A percentile compares a stretch with the other conserved stretches of the same genome.
These are phyloP conservation scores for Heliconius nattereri DNA, from an alignment of 1,140 invertebrate species.

Conservation along the genomic window DNA sequence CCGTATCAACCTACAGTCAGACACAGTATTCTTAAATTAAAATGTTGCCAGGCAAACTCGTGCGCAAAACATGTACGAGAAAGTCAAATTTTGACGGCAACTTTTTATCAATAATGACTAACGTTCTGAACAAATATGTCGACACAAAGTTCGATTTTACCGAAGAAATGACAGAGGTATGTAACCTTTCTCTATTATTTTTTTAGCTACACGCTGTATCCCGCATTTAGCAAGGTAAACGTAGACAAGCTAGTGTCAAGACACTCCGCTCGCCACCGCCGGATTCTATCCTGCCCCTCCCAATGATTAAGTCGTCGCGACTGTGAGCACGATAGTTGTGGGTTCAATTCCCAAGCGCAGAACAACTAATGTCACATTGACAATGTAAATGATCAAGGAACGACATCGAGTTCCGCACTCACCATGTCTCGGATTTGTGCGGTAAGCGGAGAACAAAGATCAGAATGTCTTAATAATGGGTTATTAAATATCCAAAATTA, in stretches of 20 bases:
- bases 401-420: too few relatives aligned
- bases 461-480: too few relatives aligned
- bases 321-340: too few relatives aligned
- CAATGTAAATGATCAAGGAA: too few relatives aligned
- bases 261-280: neutral
- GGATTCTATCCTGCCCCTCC: neutral
- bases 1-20: too few relatives aligned
- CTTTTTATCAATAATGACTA: constrained; percentile 51
- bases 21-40: neutral
- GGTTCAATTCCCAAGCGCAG: too few relatives aligned
- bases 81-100: constrained; percentile 39
- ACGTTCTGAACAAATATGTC: constrained; percentile 53
- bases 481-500: too few relatives aligned
- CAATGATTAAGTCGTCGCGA: too few relatives aligned
- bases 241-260: too few relatives aligned
- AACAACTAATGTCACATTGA: too few relatives aligned
- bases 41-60: constrained; percentile 26
- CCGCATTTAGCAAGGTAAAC: neutral
- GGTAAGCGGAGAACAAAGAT: too few relatives aligned
- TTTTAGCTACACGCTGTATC: neutral
- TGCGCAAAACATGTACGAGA: constrained; percentile 37
- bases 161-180: constrained; percentile 55
- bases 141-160: constrained; percentile 49
- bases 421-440: too few relatives aligned
- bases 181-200: neutral